Base-by-base conservation (phyloP, 2,888 invertebrate genomes). In the Sericinus montela region DNA sequence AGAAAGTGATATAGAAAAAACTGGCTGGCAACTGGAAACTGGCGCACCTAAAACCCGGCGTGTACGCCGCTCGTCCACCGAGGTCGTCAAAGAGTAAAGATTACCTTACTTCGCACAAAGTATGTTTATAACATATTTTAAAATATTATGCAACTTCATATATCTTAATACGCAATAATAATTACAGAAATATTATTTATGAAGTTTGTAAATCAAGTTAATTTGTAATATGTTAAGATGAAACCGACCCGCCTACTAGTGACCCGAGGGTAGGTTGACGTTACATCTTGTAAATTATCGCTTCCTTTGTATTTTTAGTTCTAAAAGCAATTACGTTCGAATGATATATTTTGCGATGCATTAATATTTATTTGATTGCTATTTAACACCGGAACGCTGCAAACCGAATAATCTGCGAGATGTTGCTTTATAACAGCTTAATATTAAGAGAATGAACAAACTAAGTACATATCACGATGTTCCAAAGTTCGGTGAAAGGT, bases 121-220 rank as follows among this genome's bases (percentile, higher is more conserved):
- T n/a, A n/a, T n/a, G n/a, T n/a, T n/a, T n/a, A n/a, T n/a, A n/a
- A n/a, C n/a, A n/a, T n/a, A n/a, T n/a, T n/a, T n/a, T n/a, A n/a
- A n/a, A n/a, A n/a, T n/a, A n/a, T 19, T 19, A 19, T 5, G 2
- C 5, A 19, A 3, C 2, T 19, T 5, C 19, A 19, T 19, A 19
- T 16, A 41, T 49, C 56, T 34, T 59, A 42, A 56, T 62, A 66
- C 53, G 37, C 51, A 45, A 52, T 42, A n/a, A n/a, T n/a, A n/a
- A 52, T 56, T 73, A 68, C 73, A 67, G 49, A 60, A 61, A 65
- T n/a, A n/a, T 72, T 75, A 81, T 83, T 81, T 69, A 72, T 71
- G 72, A 59, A 62, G 59, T 66, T 69, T 65, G 75, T 80, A 81
- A 81, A 81, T 82, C 80, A 80, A 69, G 63, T 78, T 76, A 80